Evolutionary conservation across 2,888 invertebrate species (phyloP).

Genomic region (Tetragnatha montana): DNA sequence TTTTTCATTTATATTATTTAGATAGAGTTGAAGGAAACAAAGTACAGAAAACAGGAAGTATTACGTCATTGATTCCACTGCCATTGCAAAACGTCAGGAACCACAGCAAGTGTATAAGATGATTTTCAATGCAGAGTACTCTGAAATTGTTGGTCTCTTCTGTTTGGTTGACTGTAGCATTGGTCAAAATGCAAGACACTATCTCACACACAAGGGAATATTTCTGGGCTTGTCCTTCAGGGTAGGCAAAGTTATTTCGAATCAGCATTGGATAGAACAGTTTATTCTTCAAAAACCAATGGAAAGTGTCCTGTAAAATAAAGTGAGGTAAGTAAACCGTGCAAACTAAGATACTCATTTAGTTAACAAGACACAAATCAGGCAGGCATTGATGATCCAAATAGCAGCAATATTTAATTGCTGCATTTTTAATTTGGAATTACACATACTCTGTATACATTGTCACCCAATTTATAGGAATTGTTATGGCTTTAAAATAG

Average conservation of each 20-base stretch:
- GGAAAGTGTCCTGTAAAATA: conserved; percentile 29
- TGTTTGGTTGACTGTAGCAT: neutral
- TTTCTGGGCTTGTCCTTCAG: neutral
- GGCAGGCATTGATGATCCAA: no score
- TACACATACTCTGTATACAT: no score
- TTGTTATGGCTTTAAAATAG: no score
- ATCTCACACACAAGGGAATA: neutral
- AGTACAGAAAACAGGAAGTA: no score
- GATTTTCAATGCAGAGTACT: conserved; percentile 22
- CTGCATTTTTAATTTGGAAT: no score
- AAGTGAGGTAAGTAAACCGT: neutral
- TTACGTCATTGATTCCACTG: conserved; percentile 15
- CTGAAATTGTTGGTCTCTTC: conserved; percentile 8
- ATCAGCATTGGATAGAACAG: conserved; percentile 20
- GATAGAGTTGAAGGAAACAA: no score
- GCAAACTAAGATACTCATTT: no score
- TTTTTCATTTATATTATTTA: no score
- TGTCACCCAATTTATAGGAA: no score
- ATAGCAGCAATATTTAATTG: no score
- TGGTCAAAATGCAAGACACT: neutral
- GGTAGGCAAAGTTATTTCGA: neutral
- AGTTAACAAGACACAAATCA: no score
- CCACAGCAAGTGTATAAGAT: conserved; percentile 28
- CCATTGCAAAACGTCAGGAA: conserved; percentile 25
- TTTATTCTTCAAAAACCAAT: conserved; percentile 27